A percentile compares a stretch with the other conserved stretches of the same genome.
These are phyloP conservation scores for rat (Rattus norvegicus) DNA, from an alignment of 2,113 vertebrate species.

Conservation along the genomic window DNA sequence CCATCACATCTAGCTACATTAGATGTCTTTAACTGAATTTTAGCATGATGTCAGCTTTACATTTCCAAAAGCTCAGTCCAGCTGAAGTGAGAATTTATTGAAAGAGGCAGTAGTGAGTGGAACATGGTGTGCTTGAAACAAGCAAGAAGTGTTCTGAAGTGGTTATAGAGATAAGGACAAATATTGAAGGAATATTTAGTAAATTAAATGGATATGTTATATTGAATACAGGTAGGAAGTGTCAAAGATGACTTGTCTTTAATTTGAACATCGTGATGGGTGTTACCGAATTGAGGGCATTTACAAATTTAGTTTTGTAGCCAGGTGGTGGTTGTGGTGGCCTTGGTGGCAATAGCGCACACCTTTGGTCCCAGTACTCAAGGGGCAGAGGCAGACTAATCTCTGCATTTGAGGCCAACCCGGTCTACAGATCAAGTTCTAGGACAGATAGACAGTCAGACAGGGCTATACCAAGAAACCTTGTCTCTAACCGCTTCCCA, in stretches of 20 bases:
- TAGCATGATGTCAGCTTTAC: not conserved
- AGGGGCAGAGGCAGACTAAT: not conserved
- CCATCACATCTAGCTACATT: not conserved
- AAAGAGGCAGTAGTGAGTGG: not conserved
- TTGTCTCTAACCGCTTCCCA: not conserved
- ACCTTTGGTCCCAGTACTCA: not conserved
- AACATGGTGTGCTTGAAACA: not conserved
- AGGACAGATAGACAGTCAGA: not conserved
- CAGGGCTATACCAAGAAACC: not conserved
- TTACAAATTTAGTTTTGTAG: slow-evolving; percentile 1
- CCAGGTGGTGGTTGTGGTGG: not conserved
- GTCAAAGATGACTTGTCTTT: slow-evolving; percentile 3
- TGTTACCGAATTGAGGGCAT: not conserved
- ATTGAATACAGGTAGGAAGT: not conserved
- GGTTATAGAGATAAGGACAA: not conserved
- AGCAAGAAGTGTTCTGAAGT: slow-evolving; percentile 11
- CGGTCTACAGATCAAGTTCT: not conserved
- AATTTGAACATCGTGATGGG: not conserved
- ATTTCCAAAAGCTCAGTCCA: not conserved
- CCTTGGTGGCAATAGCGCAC: not conserved
- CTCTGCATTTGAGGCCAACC: not conserved
- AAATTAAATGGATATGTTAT: not conserved
- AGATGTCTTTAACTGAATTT: not conserved
- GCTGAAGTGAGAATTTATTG: not conserved
- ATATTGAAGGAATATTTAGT: not conserved